Conservation (phyloP, 2,888 invertebrate genomes). For the Himalopsyche kuldschensis region DNA sequence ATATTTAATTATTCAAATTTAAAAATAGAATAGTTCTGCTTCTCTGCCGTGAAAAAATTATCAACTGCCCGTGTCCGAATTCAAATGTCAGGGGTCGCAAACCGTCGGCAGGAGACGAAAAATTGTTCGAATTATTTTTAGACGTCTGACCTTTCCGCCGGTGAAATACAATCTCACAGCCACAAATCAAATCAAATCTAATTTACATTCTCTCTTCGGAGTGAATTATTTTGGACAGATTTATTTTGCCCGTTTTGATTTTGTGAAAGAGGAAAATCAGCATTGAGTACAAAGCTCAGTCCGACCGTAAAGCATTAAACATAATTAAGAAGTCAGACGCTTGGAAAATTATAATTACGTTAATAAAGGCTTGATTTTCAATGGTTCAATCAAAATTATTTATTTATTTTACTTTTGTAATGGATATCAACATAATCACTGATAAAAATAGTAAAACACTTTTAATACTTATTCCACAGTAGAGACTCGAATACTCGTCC, state of each 20-base stretch:
- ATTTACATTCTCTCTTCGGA: neutral
- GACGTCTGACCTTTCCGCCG: neutral
- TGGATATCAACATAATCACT: too few relatives aligned
- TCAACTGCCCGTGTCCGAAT: neutral
- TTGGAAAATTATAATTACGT: too few relatives aligned
- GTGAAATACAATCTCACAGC: neutral
- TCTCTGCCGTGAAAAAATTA: neutral
- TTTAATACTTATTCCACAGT: too few relatives aligned
- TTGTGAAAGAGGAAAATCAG: neutral
- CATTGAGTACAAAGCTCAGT: neutral
- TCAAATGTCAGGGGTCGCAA: neutral
- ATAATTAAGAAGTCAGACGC: neutral
- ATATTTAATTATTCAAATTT: too few relatives aligned
- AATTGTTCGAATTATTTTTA: neutral
- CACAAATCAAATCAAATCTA: neutral
- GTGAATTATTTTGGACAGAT: neutral
- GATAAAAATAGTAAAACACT: too few relatives aligned
- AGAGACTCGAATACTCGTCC: too few relatives aligned
- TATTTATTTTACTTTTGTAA: too few relatives aligned
- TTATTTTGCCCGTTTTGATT: neutral
- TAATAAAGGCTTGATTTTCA: neutral
- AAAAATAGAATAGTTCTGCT: neutral
- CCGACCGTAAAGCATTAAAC: neutral
- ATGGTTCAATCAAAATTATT: neutral
- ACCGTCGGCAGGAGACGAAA: neutral